Conservation (phyloP, 2,888 invertebrate species). For the Oscheius myriophilus region DNA sequence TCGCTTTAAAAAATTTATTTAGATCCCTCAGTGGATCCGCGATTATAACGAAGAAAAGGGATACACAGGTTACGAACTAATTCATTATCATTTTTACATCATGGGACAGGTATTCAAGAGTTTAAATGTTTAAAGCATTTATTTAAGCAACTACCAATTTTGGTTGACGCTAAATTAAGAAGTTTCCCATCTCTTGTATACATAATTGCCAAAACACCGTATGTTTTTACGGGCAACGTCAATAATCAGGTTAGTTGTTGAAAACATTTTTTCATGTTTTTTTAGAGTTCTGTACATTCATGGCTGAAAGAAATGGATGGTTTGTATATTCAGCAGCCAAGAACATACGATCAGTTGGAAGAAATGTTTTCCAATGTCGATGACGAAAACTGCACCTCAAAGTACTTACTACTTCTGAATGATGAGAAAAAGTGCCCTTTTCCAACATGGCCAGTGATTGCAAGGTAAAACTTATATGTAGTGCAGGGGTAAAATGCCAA, state of each 20-base stretch:
- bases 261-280: slow-evolving; percentile 3
- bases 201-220: slow-evolving; percentile 36
- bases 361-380: background rate
- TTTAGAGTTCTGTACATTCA: slow-evolving; percentile 33
- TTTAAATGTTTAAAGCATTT: too few relatives aligned
- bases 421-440: slow-evolving; percentile 39
- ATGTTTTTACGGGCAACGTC: slow-evolving; percentile 38
- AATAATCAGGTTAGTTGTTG: slow-evolving; percentile 28
- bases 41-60: slow-evolving; percentile 39
- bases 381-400: slow-evolving; percentile 37
- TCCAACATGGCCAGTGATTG: slow-evolving; percentile 39
- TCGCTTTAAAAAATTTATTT: background rate
- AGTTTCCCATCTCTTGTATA: slow-evolving; percentile 41
- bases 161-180: background rate
- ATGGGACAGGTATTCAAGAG: slow-evolving; percentile 26
- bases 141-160: background rate
- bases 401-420: slow-evolving; percentile 36
- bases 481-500: background rate
- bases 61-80: slow-evolving; percentile 34
- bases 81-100: slow-evolving; percentile 43
- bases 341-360: slow-evolving; percentile 17
- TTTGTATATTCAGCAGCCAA: slow-evolving; percentile 31
- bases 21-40: slow-evolving; percentile 31
- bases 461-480: slow-evolving; percentile 32
- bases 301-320: slow-evolving; percentile 43